Evolutionary conservation across 2,797 vertebrate species (phyloP), one percentile per base, ranked within the genome.

Genomic region (Forpus xanthops): DNA sequence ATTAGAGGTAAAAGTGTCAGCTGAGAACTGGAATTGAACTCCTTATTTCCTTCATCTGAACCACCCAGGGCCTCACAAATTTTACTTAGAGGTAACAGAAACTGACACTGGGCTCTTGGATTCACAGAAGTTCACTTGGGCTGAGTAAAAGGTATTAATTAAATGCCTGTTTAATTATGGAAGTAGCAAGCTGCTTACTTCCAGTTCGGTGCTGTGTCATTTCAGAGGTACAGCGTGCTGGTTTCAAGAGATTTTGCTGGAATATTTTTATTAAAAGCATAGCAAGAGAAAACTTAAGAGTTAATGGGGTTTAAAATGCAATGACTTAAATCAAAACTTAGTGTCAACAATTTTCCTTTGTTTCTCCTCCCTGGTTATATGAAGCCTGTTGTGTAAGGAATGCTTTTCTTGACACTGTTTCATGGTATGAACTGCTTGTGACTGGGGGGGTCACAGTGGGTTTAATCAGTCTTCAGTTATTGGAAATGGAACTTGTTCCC

Each of bases 401-500:
- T 70, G 7, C 41, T 83, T 89, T 75, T 52, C 50, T 56, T 91
- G 70, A n/a, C 8, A 11, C 8, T 14, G 35, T 60, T 79, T 77
- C 27, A 10, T 72, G 44, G 11, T 76, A n/a, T 65, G 70, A 93
- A 47, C 62, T 79, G 27, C 67, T 81, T 75, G 68, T 53, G 45
- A 58, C 68, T 85, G 5, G 25, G 24, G 35, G 44, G 8, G 31
- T 82, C 33, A 52, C 72, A 60, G 61, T 2, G 4, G 25, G 42
- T 96, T 95, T 92, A 74, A 90, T 80, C 62, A 65, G 42, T 78
- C 33, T 37, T 73, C 70, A 62, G 61, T 93, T 96, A 92, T 55
- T 94, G 90, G 72, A 95, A 85, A 75, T 1, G 2, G 39, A 89
- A 79, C 58, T 68, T 66, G 35, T 66, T 93, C 79, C 72, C 71